Conservation (phyloP, 2,888 invertebrate genomes). For the Sarcophaga variegata region DNA sequence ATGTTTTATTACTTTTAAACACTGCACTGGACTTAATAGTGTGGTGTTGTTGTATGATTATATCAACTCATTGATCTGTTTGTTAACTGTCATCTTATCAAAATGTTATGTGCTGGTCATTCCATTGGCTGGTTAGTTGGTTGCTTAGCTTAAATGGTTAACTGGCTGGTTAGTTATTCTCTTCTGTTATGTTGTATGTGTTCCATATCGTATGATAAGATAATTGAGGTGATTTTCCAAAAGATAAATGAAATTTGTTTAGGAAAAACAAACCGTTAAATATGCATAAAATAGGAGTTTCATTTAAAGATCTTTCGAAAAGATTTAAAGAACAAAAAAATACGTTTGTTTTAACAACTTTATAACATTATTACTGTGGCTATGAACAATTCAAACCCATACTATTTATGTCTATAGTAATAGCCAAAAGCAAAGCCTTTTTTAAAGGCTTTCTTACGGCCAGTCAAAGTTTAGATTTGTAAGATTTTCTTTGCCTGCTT, state of each 20-base stretch:
- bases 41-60: constrained; percentile 41
- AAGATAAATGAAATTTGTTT: constrained; percentile 20
- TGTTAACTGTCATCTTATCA: constrained; percentile 68
- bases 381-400: neutral
- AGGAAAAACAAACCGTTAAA: constrained; percentile 18
- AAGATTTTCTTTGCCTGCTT: constrained; percentile 12
- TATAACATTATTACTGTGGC: constrained; percentile 45
- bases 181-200: neutral
- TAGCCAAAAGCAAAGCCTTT: neutral
- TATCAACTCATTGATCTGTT: constrained; percentile 65
- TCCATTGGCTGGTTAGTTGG: too few relatives aligned
- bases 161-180: neutral
- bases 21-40: neutral
- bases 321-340: constrained; percentile 9
- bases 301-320: constrained; percentile 30
- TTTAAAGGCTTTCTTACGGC: neutral
- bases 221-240: constrained; percentile 54
- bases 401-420: neutral
- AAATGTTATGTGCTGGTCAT: constrained; percentile 38
- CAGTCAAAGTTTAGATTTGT: constrained; percentile 47
- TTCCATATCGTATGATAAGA: constrained; percentile 54
- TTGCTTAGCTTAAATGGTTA: too few relatives aligned
- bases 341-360: neutral
- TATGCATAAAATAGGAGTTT: constrained; percentile 40
- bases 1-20: constrained; percentile 7